Base-by-base conservation (phyloP, 2,888 invertebrate species). In the Caenorhabditis macrosperma region DNA sequence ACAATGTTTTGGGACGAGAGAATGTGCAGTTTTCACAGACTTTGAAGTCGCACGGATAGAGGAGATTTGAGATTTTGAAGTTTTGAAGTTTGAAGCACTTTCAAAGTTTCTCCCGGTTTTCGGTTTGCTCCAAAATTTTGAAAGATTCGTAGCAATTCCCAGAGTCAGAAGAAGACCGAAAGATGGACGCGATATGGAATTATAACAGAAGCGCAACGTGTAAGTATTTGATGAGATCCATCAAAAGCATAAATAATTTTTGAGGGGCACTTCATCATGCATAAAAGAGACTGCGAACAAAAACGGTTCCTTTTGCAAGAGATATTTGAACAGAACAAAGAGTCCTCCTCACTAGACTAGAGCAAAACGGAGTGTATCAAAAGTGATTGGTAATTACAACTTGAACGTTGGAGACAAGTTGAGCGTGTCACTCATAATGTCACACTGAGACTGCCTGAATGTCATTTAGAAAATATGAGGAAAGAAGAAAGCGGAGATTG, bases 361-460 rank as follows among this genome's bases (percentile, higher is more conserved):
- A 17, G 22, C 3, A 20, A 46, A 46, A 35, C 26, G 59, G 48
- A 57, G 26, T 57, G 57, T 35, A 67, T 67, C 28, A 9, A 67
- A 48, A 24, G 50, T 61, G 28, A 63, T 46, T 54, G 61, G 61
- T 71, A 71, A 71, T 63, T 71, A 63, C 71, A n/a, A 71, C 61
- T 63, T 41, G 52, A 52, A 10, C 6, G 6, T 12, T 38, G 3
- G 4, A 41, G 61, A 63, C 20, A 54, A 20, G 44, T 26, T 26
- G 63, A 55, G 46, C 46, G 38, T 71, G 71, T 71, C 71, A 71
- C 61, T 71, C 71, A 71, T 61, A 61, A 61, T 71, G 71, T 71
- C 71, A 71, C 44, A 26, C 52, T 60, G 20, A n/a, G 52, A 64
- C 41, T 41, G 33, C 48, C 52, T 26, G 46, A 46, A 63, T 54